A percentile compares a stretch with the other conserved stretches of the same genome.
Evolutionary conservation across 2,113 vertebrate species (phyloP).

Genomic region (Lepus europaeus): DNA sequence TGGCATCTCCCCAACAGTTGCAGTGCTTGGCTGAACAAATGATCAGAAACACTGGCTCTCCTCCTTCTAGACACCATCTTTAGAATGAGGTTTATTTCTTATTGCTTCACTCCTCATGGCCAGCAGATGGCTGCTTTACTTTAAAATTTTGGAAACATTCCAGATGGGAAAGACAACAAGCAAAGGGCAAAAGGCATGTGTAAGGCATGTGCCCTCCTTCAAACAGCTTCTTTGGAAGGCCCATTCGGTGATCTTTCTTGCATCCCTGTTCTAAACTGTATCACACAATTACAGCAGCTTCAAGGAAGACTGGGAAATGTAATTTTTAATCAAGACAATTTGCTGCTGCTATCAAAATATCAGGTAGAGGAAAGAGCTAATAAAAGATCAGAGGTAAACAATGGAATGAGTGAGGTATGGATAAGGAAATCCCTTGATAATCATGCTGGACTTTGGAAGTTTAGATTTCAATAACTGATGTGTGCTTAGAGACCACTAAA

Average conservation of each 20-base stretch:
- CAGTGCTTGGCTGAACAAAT: not conserved
- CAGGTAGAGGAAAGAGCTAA: not conserved
- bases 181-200: not conserved
- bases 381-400: slow-evolving; percentile 11
- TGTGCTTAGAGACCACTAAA: not conserved
- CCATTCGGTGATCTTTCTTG: not conserved
- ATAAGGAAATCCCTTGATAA: not conserved
- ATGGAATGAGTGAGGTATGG: not conserved
- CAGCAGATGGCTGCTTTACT: slow-evolving; percentile 72
- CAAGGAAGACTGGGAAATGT: not conserved
- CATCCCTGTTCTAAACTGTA: not conserved
- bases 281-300: not conserved
- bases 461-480: slow-evolving; percentile 14
- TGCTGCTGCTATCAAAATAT: not conserved
- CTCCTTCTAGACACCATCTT: not conserved
- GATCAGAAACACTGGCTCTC: not conserved
- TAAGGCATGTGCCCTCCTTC: not conserved
- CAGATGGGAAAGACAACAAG: slow-evolving; percentile 36
- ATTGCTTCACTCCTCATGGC: slow-evolving; percentile 47
- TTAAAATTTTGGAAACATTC: slow-evolving; percentile 46
- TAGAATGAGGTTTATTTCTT: slow-evolving; percentile 9
- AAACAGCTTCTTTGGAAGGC: not conserved
- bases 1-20: not conserved
- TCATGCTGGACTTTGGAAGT: not conserved
- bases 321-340: slow-evolving; percentile 54